A percentile compares a stretch with the other conserved stretches of the same genome.
Conservation (phyloP, 2,113 vertebrate genomes). For the Perognathus longimembris region DNA sequence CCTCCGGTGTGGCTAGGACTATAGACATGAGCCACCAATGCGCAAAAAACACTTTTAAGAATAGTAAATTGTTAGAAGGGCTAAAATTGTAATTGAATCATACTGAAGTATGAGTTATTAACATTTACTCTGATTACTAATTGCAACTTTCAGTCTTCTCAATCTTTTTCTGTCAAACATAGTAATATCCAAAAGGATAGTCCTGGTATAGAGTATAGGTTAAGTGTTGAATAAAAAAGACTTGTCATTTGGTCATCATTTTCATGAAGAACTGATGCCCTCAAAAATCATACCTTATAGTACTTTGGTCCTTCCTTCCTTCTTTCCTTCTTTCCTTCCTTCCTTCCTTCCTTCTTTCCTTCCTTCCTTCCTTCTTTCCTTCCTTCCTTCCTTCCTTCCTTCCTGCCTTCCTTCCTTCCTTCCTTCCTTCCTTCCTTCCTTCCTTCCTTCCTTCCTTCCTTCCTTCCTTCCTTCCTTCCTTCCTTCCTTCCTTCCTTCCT, state of each 20-base stretch:
- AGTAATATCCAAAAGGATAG: slow-evolving; percentile 14
- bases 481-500: no score
- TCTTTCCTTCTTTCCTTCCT: no score
- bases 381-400: no score
- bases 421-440: not conserved
- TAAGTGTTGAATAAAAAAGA: slow-evolving; percentile 15
- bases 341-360: no score
- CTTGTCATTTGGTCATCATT: not conserved
- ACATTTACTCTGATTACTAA: not conserved
- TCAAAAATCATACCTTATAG: not conserved
- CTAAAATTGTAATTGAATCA: slow-evolving; percentile 4
- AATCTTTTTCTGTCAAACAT: slow-evolving; percentile 36
- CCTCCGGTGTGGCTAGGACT: no score
- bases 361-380: not conserved
- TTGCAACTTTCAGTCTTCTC: slow-evolving; percentile 1
- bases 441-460: no score
- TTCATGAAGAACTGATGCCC: not conserved
- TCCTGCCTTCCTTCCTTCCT: no score
- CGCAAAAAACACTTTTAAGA: no score
- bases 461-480: not conserved
- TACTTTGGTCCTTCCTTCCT: not conserved
- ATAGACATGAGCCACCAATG: no score
- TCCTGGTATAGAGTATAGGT: slow-evolving; percentile 10
- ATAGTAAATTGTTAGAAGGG: not conserved
- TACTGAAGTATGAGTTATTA: not conserved